Evolutionary conservation across 2,888 invertebrate genomes (phyloP).

Genomic region (Masnerella sp.): DNA sequence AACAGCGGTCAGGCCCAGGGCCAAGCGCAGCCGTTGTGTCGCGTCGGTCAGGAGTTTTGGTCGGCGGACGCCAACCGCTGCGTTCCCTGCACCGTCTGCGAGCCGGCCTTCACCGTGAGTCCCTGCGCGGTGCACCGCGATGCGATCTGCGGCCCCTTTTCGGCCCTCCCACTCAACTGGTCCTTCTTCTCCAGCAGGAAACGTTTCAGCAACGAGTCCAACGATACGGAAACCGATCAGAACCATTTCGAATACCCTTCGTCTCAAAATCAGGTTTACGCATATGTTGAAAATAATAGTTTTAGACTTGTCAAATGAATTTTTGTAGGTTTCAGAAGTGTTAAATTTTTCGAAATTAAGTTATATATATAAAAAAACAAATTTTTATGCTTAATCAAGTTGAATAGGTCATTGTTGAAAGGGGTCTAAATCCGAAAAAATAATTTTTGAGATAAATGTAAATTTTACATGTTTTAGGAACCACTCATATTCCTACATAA

Average conservation of each 20-base stretch:
- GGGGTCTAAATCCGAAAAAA: too few relatives aligned
- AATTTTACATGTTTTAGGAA: too few relatives aligned
- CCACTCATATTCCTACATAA: too few relatives aligned
- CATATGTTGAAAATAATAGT: too few relatives aligned
- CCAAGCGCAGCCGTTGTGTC: slow-evolving; percentile 74
- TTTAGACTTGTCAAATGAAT: too few relatives aligned
- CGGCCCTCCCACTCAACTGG: slow-evolving; percentile 83
- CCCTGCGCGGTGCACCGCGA: slow-evolving; percentile 88
- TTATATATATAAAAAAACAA: too few relatives aligned
- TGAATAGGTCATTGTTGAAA: too few relatives aligned
- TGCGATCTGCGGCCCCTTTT: slow-evolving; percentile 85
- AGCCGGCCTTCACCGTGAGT: slow-evolving; percentile 82
- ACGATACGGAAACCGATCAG: not conserved
- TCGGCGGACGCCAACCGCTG: slow-evolving; percentile 83
- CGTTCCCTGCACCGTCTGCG: slow-evolving; percentile 85
- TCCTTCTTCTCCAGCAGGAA: slow-evolving; percentile 79
- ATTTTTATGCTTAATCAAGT: too few relatives aligned
- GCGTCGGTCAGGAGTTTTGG: slow-evolving; percentile 84
- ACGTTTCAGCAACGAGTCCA: slow-evolving; percentile 75
- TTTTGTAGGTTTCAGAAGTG: too few relatives aligned
- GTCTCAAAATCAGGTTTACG: too few relatives aligned
- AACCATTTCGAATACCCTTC: not conserved
- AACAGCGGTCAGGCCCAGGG: slow-evolving; percentile 52
- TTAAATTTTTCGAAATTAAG: too few relatives aligned
- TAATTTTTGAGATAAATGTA: too few relatives aligned